A percentile compares a stretch with the other conserved stretches of the same genome.
These are phyloP conservation scores for Trichomycterus rosablanca DNA, from an alignment of 2,113 vertebrate genomes.

Conservation along the genomic window DNA sequence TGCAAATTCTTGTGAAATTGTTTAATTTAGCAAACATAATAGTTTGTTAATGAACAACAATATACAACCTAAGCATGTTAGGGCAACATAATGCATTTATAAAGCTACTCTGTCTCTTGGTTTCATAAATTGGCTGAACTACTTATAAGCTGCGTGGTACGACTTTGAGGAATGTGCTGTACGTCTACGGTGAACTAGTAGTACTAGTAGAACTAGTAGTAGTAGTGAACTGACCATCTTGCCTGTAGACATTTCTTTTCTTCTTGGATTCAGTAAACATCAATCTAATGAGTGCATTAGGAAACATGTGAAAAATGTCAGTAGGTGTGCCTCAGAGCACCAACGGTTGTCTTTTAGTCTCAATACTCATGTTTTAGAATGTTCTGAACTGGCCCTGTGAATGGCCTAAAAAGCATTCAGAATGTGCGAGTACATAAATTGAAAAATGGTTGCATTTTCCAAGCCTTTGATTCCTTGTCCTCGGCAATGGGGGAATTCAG, in stretches of 20 bases:
- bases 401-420: conserved; percentile 25
- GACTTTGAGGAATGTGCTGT: no score
- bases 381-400: conserved; percentile 21
- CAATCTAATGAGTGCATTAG: conserved; percentile 21
- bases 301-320: conserved; percentile 14
- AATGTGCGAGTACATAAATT: conserved; percentile 6
- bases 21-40: no score
- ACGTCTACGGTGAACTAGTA: no score
- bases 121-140: no score
- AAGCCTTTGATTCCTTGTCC: conserved; percentile 19
- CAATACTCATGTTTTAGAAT: conserved; percentile 16
- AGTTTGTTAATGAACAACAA: no score
- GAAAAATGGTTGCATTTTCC: conserved; percentile 21
- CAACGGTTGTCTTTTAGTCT: conserved; percentile 2
- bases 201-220: no score
- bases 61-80: no score
- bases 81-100: no score
- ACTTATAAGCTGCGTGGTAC: no score
- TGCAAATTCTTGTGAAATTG: no score
- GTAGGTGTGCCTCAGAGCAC: conserved; percentile 10
- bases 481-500: conserved; percentile 26
- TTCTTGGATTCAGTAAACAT: not conserved
- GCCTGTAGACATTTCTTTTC: not conserved
- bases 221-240: not conserved
- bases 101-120: no score